A percentile compares a stretch with the other conserved stretches of the same genome.
These are phyloP conservation scores for Ochlodes sylvanus DNA, from an alignment of 2,888 invertebrate genomes.

Conservation along the genomic window DNA sequence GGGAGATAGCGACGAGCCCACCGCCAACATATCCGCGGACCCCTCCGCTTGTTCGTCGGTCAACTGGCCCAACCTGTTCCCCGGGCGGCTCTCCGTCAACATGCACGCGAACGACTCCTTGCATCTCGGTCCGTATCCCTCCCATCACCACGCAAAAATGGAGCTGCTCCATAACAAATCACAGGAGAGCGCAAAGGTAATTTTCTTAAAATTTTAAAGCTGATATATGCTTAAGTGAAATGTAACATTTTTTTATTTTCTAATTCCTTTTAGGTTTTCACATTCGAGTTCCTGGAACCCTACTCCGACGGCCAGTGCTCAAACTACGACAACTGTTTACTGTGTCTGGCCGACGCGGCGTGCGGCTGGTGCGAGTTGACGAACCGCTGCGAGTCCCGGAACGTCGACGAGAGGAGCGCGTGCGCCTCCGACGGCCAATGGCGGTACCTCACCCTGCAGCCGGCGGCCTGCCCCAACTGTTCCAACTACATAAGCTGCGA, in stretches of 20 bases:
- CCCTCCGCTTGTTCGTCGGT: constrained; percentile 89
- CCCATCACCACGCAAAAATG: constrained; percentile 91
- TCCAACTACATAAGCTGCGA: constrained; percentile 95
- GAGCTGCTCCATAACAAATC: constrained; percentile 91
- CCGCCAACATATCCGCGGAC: constrained; percentile 88
- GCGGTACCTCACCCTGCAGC: constrained; percentile 92
- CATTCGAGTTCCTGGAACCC: constrained; percentile 95
- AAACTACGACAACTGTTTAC: constrained; percentile 92
- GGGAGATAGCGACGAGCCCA: constrained; percentile 76
- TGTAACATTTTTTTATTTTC: not conserved
- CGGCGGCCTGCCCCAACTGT: constrained; percentile 94
- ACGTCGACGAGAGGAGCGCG: constrained; percentile 87
- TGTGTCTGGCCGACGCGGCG: constrained; percentile 94
- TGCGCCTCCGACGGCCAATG: constrained; percentile 86
- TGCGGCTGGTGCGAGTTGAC: constrained; percentile 97
- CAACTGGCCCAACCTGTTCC: constrained; percentile 87
- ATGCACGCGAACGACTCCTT: constrained; percentile 88
- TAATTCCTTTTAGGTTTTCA: constrained; percentile 86
- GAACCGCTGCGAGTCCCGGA: constrained; percentile 88
- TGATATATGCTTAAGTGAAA: not conserved
- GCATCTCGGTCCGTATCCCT: constrained; percentile 84
- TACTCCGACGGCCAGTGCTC: constrained; percentile 92
- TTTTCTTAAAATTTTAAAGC: not conserved
- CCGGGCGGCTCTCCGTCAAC: constrained; percentile 87
- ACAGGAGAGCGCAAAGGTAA: constrained; percentile 89